Base-by-base conservation (phyloP, 2,888 invertebrate genomes). In the Tromatobia lineatoria region DNA sequence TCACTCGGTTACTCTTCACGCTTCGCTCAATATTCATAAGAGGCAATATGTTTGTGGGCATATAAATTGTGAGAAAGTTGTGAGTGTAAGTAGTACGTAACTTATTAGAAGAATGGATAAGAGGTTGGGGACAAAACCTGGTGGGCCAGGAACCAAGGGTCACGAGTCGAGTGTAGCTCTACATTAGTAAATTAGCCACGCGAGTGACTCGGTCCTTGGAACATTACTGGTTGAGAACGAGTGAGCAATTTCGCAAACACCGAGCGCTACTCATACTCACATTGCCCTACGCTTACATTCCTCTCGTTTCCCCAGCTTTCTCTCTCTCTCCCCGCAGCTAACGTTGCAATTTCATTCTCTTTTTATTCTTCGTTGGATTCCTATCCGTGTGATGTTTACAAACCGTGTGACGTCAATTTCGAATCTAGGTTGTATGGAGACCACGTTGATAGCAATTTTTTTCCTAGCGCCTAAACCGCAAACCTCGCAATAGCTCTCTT, bases 171-270 rank as follows among this genome's bases (percentile, higher is more conserved):
- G 81, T 86, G 82, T 80, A 87, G 87, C 85, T 90, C 88, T 91
- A 88, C 91, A 92, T 92, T 92, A 92, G 91, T 90, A 90, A 91
- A 92, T 92, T 92, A 92, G 89, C 86, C 87, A 85, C 86, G 79
- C 84, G 86, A 83, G 82, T 82, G 86, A 66, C 61, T 76, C 74
- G 20, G 77, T 69, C 29, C 64, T 47, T 38, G 23, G 38, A 61
- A 13, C 34, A 29, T 15, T 15, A 61, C 50, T 20, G 25, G 45
- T 42, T 18, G 47, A 23, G 42, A 73, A 45, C 66, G 66, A 80
- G 73, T 66, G 73, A 70, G 42, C 52, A 52, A 66, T 59, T 54
- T 59, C 23, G 38, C 13, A 52, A 66, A 38, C 42, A 73, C 34
- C 23, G 59, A 59, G 57, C 34, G 25, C 34, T 1, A 47, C 59